phyloP scores from a whole-genome alignment of 2,113 vertebrate species.

The Amblyopsis rosae region DNA sequence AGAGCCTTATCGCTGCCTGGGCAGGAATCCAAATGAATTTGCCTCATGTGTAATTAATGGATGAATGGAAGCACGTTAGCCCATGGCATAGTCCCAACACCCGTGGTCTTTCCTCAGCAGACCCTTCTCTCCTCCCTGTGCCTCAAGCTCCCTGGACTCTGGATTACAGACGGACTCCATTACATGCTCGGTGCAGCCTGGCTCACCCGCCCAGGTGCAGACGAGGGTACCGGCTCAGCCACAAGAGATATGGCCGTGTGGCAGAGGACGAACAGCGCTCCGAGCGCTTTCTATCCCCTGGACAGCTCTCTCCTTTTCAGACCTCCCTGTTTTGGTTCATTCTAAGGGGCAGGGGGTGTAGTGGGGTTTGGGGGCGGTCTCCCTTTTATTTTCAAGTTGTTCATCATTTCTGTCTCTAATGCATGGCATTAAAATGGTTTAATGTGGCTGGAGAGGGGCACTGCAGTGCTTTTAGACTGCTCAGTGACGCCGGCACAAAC shows the following conservation, averaged over 20 bases:
- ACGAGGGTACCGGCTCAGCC: slow-evolving; percentile 40
- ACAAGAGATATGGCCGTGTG: slow-evolving; percentile 39
- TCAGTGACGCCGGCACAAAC: slow-evolving; percentile 50
- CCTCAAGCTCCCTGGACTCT: slow-evolving; percentile 55
- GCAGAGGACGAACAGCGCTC: slow-evolving; percentile 48
- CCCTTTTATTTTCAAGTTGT: slow-evolving; percentile 37
- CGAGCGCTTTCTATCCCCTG: slow-evolving; percentile 31
- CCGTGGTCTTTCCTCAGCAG: slow-evolving; percentile 17
- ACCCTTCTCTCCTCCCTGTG: slow-evolving; percentile 45
- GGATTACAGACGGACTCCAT: slow-evolving; percentile 47
- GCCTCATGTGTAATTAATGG: slow-evolving; percentile 74
- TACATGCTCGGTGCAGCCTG: slow-evolving; percentile 38
- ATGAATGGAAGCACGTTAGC: slow-evolving; percentile 45
- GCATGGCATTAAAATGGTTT: slow-evolving; percentile 51
- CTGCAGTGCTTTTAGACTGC: slow-evolving; percentile 58
- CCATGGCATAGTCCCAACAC: slow-evolving; percentile 22
- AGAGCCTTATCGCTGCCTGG: slow-evolving; percentile 58
- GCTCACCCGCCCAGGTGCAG: slow-evolving; percentile 45
- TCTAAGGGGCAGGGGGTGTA: slow-evolving; percentile 12
- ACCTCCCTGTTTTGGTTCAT: slow-evolving; percentile 37
- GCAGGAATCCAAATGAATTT: slow-evolving; percentile 68
- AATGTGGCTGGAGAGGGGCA: slow-evolving; percentile 49
- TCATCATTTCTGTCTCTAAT: slow-evolving; percentile 36
- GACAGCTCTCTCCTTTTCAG: slow-evolving; percentile 23
- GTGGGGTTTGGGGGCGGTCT: background rate